Evolutionary conservation across 2,797 vertebrate species (phyloP), one percentile per base, ranked within the genome.

Genomic region (Otolemur crassicaudatus): DNA sequence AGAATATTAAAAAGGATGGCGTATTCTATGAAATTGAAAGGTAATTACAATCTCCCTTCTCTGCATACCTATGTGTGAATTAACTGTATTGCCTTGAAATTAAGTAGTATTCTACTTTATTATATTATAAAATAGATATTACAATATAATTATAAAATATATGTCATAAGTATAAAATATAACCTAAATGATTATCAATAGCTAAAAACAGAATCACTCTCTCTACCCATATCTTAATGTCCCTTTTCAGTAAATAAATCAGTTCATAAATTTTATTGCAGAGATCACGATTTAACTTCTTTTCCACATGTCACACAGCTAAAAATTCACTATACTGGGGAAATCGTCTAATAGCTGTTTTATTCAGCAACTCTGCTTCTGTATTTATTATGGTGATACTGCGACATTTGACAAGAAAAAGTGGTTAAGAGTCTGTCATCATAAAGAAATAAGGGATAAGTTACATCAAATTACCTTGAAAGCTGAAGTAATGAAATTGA

Each of bases 401-500:
- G 14, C 85, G 67, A 91, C 82, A 96, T 56, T 83, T 72, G 79
- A 76, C 22, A 88, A 20, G 58, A 25, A 82, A 82, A 82, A 53
- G 10, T 4, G 40, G 5, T 65, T 65, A 46, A 73, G 37, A 58
- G 16, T 67, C 37, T 61, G 40, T 79, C 58, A 94, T 58, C 63
- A 92, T 34, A 72, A 87, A 92, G 43, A 93, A 93, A 58, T 53
- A 80, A 83, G 29, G 29, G 58, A 81, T 65, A 34, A 53, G 79
- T 58, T 60, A 46, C 34, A 87, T 31, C 23, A 27, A 76, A 82
- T 70, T 69, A 88, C 73, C 69, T 69, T 76, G 70, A 56, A 88
- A 88, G 46, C 27, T 46, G 16, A 87, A 86, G 53, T 46, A 90
- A 70, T 19, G 37, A 76, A 79, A 86, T 43, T n/a, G 46, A 94